Evolutionary conservation across 2,888 invertebrate genomes (phyloP).

Genomic region (Agrypnus murinus): DNA sequence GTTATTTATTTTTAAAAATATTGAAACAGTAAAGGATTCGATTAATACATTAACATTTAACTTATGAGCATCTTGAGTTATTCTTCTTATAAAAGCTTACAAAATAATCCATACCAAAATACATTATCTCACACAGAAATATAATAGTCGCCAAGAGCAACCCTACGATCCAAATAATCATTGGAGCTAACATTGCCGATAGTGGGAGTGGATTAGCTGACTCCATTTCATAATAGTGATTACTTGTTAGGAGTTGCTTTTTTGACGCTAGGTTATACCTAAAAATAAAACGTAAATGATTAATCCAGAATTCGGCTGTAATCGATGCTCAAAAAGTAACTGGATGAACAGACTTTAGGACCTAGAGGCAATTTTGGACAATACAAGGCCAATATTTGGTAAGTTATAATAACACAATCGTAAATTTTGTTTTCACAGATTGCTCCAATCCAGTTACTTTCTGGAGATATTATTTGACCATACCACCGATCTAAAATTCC

Average conservation of each 20-base stretch:
- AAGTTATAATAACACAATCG: too few species aligned
- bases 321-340: too few species aligned
- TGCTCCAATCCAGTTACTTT: too few species aligned
- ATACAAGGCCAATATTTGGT: too few species aligned
- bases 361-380: too few species aligned
- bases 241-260: not conserved
- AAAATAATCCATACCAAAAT: conserved; percentile 5
- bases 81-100: not conserved
- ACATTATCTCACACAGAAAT: conserved; percentile 7
- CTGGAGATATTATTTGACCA: too few species aligned
- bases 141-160: not conserved
- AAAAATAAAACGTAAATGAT: not conserved
- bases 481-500: conserved; percentile 37
- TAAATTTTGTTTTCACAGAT: too few species aligned
- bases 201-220: not conserved
- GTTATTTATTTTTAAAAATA: too few species aligned
- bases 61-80: too few species aligned
- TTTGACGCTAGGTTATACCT: conserved; percentile 21
- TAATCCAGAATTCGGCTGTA: conserved; percentile 2
- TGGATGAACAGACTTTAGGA: too few species aligned
- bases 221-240: conserved; percentile 4
- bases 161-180: not conserved
- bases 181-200: conserved; percentile 1
- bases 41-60: too few species aligned
- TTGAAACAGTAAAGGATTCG: too few species aligned